These are phyloP conservation scores for Galeruca laticollis DNA, from an alignment of 2,888 invertebrate genomes.

Conservation along the genomic window DNA sequence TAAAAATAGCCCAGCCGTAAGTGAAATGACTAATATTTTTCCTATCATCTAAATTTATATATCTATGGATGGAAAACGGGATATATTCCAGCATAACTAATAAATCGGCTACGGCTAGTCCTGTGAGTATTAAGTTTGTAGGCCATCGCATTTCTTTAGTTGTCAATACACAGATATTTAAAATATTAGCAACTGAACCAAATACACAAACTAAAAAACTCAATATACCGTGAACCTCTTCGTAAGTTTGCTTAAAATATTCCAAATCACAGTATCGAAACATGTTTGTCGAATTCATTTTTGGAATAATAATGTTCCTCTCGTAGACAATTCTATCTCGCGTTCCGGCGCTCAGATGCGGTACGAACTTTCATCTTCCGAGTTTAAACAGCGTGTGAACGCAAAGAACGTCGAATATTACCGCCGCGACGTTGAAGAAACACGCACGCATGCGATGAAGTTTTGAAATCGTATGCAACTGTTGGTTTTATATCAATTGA, in stretches of 20 bases:
- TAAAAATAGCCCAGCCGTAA: constrained; percentile 85
- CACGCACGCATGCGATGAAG: constrained; percentile 21
- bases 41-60: constrained; percentile 73
- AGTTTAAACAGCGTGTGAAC: constrained; percentile 16
- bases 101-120: constrained; percentile 90
- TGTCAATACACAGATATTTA: constrained; percentile 91
- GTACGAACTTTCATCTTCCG: not conserved
- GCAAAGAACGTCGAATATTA: not conserved
- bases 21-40: constrained; percentile 70
- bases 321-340: not conserved
- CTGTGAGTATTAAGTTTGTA: constrained; percentile 92
- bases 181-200: constrained; percentile 90
- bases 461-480: not conserved
- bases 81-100: constrained; percentile 96
- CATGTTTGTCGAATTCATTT: constrained; percentile 28
- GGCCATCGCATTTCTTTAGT: constrained; percentile 91
- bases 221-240: constrained; percentile 84
- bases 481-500: not conserved
- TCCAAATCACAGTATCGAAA: constrained; percentile 67
- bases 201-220: constrained; percentile 89
- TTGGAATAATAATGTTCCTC: not conserved
- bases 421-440: constrained; percentile 17
- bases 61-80: constrained; percentile 87
- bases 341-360: not conserved
- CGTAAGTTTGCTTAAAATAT: constrained; percentile 76